These are phyloP conservation scores for Eugnorisma glareosa DNA, from an alignment of 2,888 invertebrate species.

Conservation along the genomic window DNA sequence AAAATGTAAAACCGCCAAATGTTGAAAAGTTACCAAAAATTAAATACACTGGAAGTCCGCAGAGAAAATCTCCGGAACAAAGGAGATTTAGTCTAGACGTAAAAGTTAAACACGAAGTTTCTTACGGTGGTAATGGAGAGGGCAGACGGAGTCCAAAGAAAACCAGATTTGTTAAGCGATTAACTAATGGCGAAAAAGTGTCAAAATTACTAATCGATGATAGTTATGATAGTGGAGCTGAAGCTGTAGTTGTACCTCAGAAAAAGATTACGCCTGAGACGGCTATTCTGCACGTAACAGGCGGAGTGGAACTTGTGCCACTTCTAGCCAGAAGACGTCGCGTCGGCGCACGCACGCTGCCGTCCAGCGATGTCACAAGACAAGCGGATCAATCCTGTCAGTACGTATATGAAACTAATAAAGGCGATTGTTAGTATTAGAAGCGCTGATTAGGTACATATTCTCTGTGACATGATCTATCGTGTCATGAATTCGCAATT, in stretches of 20 bases:
- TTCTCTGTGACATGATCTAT: slow-evolving; percentile 29
- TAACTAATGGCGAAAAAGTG: slow-evolving; percentile 81
- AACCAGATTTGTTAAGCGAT: slow-evolving; percentile 80
- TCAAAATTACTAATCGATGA: slow-evolving; percentile 75
- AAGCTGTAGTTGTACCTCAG: slow-evolving; percentile 60
- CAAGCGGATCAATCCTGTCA: slow-evolving; percentile 85
- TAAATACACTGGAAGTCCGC: slow-evolving; percentile 69
- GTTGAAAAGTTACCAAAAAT: slow-evolving; percentile 83
- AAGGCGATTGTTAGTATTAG: slow-evolving; percentile 33
- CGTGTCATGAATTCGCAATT: slow-evolving; percentile 20
- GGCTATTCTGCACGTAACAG: slow-evolving; percentile 87
- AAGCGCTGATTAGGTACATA: slow-evolving; percentile 29
- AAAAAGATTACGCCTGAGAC: slow-evolving; percentile 85
- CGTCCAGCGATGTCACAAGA: slow-evolving; percentile 87
- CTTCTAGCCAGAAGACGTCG: slow-evolving; percentile 92
- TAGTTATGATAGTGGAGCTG: slow-evolving; percentile 66
- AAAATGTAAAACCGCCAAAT: slow-evolving; percentile 74
- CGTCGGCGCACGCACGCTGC: slow-evolving; percentile 86
- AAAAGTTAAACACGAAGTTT: slow-evolving; percentile 61
- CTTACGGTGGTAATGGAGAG: slow-evolving; percentile 61
- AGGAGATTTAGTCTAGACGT: slow-evolving; percentile 65
- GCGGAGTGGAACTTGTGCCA: slow-evolving; percentile 94
- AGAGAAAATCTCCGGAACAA: slow-evolving; percentile 60
- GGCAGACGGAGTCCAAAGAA: slow-evolving; percentile 77
- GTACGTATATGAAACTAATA: slow-evolving; percentile 78